phyloP scores from a whole-genome alignment of 2,888 invertebrate genomes.

The Cataglyphis cursor region DNA sequence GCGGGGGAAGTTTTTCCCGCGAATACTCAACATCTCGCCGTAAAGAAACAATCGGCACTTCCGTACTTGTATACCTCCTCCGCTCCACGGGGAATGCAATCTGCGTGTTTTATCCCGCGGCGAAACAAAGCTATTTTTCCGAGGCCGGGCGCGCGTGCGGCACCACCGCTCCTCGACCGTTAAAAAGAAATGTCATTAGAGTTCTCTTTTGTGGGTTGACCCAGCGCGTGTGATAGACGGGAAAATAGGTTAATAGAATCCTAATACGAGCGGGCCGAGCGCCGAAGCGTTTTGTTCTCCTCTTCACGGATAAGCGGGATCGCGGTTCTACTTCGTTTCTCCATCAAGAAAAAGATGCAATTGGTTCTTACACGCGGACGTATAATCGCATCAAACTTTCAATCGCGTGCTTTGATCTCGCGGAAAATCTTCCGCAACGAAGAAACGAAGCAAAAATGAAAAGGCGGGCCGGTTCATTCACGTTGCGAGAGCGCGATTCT shows the following conservation, averaged over 20 bases:
- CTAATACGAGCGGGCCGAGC: conserved; percentile 61
- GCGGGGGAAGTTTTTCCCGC: conserved; percentile 26
- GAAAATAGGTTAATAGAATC: conserved; percentile 73
- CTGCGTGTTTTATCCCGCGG: conserved; percentile 34
- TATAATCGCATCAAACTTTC: conserved; percentile 71
- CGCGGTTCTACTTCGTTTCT: conserved; percentile 36
- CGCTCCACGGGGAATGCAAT: conserved; percentile 45
- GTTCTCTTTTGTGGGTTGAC: conserved; percentile 62
- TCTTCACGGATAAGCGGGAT: conserved; percentile 7
- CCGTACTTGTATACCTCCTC: not conserved
- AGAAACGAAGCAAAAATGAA: conserved; percentile 42
- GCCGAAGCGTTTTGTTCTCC: conserved; percentile 45
- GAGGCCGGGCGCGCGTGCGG: conserved; percentile 1
- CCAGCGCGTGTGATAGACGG: conserved; percentile 38
- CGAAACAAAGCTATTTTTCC: conserved; percentile 55
- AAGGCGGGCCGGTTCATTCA: conserved; percentile 40
- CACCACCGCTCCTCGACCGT: not conserved
- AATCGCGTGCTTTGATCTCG: conserved; percentile 71
- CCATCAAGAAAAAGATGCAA: conserved; percentile 63
- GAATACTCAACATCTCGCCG: conserved; percentile 52
- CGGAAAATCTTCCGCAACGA: conserved; percentile 56
- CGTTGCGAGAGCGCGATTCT: not conserved
- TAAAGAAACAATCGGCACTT: conserved; percentile 60
- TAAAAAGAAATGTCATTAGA: conserved; percentile 61
- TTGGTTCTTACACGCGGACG: conserved; percentile 68